Conservation (phyloP, 30 jellyfish, hydroid and myxozoan species). For the Pelagia noctiluca region DNA sequence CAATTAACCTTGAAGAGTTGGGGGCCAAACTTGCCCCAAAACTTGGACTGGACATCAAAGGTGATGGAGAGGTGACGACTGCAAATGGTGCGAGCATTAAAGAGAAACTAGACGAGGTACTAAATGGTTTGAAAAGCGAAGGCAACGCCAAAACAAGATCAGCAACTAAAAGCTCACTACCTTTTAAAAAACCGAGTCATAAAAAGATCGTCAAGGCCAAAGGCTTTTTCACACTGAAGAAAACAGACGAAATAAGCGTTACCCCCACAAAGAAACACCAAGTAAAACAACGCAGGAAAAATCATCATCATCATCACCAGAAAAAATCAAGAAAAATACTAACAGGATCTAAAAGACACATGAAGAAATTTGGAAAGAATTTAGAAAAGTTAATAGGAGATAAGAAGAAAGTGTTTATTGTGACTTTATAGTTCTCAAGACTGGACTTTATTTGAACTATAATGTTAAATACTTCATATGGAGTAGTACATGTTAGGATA, state of each 20-base stretch:
- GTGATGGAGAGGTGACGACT: constrained; percentile 37
- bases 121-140: constrained; percentile 36
- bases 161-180: constrained; percentile 62
- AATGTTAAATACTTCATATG: no score
- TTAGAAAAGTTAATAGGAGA: not conserved
- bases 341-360: not conserved
- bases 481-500: no score
- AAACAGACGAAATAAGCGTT: not conserved
- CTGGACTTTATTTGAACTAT: no score
- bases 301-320: not conserved
- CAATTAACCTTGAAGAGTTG: constrained; percentile 29
- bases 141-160: constrained; percentile 41
- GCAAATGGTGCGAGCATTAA: constrained; percentile 39
- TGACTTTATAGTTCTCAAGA: constrained; percentile 12
- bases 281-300: not conserved
- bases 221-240: not conserved
- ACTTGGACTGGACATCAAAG: constrained; percentile 51
- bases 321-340: not conserved
- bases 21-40: constrained; percentile 55
- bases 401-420: not conserved
- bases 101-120: constrained; percentile 47
- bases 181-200: not conserved
- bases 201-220: not conserved
- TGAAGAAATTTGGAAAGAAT: not conserved
- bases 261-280: not conserved